A percentile compares a stretch with the other conserved stretches of the same genome.
phyloP scores from a whole-genome alignment of 2,113 vertebrate species.

The Hepsetus odoe region DNA sequence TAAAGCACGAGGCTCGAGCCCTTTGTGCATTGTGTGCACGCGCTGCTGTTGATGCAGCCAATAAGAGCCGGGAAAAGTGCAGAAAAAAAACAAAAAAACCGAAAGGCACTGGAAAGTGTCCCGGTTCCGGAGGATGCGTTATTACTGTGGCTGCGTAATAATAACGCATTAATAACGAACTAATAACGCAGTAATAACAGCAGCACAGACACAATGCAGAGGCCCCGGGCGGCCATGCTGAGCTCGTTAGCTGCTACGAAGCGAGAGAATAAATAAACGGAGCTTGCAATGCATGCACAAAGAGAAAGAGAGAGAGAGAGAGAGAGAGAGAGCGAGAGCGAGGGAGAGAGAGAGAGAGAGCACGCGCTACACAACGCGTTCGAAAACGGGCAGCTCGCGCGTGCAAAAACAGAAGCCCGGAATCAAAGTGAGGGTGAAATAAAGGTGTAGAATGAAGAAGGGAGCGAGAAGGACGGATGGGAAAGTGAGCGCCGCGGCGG shows the following conservation, averaged over 20 bases:
- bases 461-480: background rate
- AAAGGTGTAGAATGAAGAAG: background rate
- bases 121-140: background rate
- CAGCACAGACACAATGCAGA: background rate
- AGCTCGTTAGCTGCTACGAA: background rate
- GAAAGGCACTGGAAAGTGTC: background rate
- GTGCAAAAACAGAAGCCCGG: too few relatives aligned
- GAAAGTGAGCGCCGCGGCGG: background rate
- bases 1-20: background rate
- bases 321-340: background rate
- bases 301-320: constrained; percentile 1
- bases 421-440: background rate
- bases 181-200: background rate
- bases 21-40: background rate
- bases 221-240: background rate
- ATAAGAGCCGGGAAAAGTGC: background rate
- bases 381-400: too few relatives aligned
- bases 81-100: too few relatives aligned
- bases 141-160: too few relatives aligned
- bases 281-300: background rate
- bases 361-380: too few relatives aligned
- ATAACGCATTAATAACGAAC: too few relatives aligned
- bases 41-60: background rate
- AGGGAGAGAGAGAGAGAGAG: background rate
- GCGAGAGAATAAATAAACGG: constrained; percentile 1